Evolutionary conservation across 2,113 vertebrate genomes (phyloP).

Genomic region (Phylloscopus trochiloides): DNA sequence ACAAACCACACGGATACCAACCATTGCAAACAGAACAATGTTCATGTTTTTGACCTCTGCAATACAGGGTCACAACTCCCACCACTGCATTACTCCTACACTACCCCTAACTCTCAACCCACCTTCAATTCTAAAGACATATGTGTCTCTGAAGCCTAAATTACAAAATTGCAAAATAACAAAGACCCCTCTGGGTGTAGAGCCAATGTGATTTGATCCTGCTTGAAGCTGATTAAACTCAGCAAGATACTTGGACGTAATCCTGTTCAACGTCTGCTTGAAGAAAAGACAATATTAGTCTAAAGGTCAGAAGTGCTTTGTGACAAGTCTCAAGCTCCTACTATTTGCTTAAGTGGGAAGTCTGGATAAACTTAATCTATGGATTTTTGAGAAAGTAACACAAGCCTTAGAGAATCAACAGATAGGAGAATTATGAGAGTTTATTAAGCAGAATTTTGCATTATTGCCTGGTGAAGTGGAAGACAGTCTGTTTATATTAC

Average conservation of each 20-base stretch:
- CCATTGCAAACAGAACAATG: not conserved
- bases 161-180: not conserved
- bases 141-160: not conserved
- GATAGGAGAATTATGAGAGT: not conserved
- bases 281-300: not conserved
- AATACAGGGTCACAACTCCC: not conserved
- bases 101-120: not conserved
- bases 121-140: not conserved
- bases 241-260: not conserved
- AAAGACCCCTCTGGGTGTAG: not conserved
- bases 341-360: not conserved
- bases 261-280: not conserved
- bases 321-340: not conserved
- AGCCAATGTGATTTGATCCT: not conserved
- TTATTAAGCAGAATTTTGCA: not conserved
- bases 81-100: not conserved
- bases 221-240: slow-evolving; percentile 24
- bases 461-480: not conserved
- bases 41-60: not conserved
- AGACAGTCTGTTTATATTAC: not conserved
- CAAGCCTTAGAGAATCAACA: not conserved
- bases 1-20: not conserved
- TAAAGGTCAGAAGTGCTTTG: not conserved
- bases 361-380: not conserved
- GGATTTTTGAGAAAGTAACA: not conserved